Evolutionary conservation across 1,140 invertebrate genomes (phyloP), one percentile per base, ranked within the genome.

Genomic region (Eufriesea mexicana): DNA sequence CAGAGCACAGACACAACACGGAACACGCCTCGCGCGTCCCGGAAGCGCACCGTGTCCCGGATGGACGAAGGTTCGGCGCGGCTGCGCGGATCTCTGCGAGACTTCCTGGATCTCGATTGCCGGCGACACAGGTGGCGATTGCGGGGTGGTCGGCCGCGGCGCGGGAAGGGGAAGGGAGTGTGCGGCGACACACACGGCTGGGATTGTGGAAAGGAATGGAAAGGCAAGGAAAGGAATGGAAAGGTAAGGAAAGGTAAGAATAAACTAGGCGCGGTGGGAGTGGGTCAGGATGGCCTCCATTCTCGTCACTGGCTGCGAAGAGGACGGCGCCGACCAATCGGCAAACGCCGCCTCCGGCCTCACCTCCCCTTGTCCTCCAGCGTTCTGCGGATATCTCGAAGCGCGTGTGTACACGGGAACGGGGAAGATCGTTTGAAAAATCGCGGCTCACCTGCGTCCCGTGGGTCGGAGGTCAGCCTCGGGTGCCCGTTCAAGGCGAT

Each of bases 271-370:
- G 89, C 89, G 89, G 88, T 90, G 89, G 89, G 89, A 90, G 89
- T 90, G 89, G 83, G 89, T 90, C 89, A 89, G 84, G 83, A 88
- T 90, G 89, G 89, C 89, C 89, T 90, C 89, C 89, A 90, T 90
- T 90, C 89, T 90, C 89, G 89, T 90, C 89, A 90, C 89, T 90
- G 89, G 87, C 89, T 90, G 85, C 82, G 83, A 83, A 79, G 87
- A 89, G 86, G 87, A 90, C 87, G 84, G 85, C 84, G 70, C 78
- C 89, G 84, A 90, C 89, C 89, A 90, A 90, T 90, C 85, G 89
- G 89, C 76, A 89, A 86, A 89, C 89, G 86, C 83, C 79, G 79
- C 87, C 86, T 88, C 73, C 74, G 73, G 71, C 87, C 87, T 90
- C 89, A 88, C 87, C 86, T 90, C 86, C 84, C 84, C 86, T 85